A percentile compares a stretch with the other conserved stretches of the same genome.
Conservation (phyloP, 1,140 invertebrate genomes). For the Schmidtea mediterranea region DNA sequence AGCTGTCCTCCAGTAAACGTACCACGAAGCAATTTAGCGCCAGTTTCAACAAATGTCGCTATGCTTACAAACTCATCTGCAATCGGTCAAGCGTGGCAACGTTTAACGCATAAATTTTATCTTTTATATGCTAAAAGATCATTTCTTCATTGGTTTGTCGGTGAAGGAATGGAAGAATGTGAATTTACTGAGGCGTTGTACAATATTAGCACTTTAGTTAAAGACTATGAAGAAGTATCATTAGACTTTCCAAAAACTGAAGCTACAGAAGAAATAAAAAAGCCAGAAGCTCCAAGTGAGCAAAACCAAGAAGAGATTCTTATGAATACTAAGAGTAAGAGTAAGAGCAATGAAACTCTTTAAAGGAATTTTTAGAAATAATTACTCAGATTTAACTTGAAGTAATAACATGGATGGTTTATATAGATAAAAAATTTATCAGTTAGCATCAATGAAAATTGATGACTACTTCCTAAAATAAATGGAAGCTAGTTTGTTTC, state of each 20-base stretch:
- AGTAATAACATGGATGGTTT: too few relatives aligned
- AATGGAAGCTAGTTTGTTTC: too few relatives aligned
- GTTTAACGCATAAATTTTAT: conserved; percentile 16
- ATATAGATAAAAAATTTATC: too few relatives aligned
- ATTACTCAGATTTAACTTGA: too few relatives aligned
- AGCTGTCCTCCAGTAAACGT: conserved; percentile 27
- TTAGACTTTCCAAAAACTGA: conserved; percentile 6
- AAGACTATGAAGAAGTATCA: conserved; percentile 12
- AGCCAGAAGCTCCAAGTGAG: background rate
- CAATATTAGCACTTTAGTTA: conserved; percentile 12
- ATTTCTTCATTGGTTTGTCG: conserved; percentile 16
- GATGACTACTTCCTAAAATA: too few relatives aligned
- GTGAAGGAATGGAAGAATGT: conserved; percentile 9
- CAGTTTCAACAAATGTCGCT: conserved; percentile 14
- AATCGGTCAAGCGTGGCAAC: conserved; percentile 4
- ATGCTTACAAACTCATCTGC: conserved; percentile 5
- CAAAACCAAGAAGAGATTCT: too few relatives aligned
- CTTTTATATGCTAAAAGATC: conserved; percentile 10
- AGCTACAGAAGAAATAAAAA: conserved; percentile 6
- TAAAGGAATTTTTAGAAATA: too few relatives aligned
- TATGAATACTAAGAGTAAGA: too few relatives aligned
- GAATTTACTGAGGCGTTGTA: conserved; percentile 16
- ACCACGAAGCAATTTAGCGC: conserved; percentile 40
- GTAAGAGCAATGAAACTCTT: too few relatives aligned
- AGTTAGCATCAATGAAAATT: too few relatives aligned